A percentile compares a stretch with the other conserved stretches of the same genome.
These are phyloP conservation scores for Mastigias papua DNA, from an alignment of 30 jellyfish, hydroid and myxozoan species.

Conservation along the genomic window DNA sequence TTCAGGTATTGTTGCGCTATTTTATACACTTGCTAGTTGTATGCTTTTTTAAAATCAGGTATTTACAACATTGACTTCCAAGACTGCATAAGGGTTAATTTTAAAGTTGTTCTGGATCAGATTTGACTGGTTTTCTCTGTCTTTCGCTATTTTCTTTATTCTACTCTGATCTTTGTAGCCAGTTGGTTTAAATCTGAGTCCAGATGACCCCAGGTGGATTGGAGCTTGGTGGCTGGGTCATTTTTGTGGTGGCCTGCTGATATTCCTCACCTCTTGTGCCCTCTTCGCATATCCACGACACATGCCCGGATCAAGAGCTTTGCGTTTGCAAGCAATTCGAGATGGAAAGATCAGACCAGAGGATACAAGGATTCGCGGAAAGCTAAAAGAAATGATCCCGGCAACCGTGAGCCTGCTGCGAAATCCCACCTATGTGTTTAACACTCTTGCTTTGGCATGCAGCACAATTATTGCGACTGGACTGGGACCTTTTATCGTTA, in stretches of 20 bases:
- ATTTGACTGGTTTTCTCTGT: too few species aligned
- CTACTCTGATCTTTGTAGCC: constrained; percentile 62
- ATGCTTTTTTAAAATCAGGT: too few species aligned
- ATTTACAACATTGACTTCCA: too few species aligned
- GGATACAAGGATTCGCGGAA: constrained; percentile 91
- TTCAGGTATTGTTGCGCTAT: constrained; percentile 80
- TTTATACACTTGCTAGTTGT: too few species aligned
- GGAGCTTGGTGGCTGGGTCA: constrained; percentile 99
- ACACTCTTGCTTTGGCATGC: constrained; percentile 93
- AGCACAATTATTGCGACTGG: constrained; percentile 95
- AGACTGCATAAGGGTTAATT: too few species aligned
- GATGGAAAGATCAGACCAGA: constrained; percentile 98
- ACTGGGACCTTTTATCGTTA: constrained; percentile 97
- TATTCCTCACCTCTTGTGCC: constrained; percentile 92
- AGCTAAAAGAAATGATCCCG: constrained; percentile 89
- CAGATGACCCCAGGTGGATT: constrained; percentile 98
- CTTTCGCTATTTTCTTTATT: too few species aligned
- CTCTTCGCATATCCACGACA: constrained; percentile 95
- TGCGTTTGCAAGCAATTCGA: constrained; percentile 85
- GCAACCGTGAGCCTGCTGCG: constrained; percentile 90
- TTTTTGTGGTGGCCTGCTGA: constrained; percentile 92
- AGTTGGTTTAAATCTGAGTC: constrained; percentile 89
- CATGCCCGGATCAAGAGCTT: constrained; percentile 98
- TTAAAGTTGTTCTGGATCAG: too few species aligned
- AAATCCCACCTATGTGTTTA: constrained; percentile 89